phyloP scores from a whole-genome alignment of 2,797 vertebrate species.

The Podarcis siculus region DNA sequence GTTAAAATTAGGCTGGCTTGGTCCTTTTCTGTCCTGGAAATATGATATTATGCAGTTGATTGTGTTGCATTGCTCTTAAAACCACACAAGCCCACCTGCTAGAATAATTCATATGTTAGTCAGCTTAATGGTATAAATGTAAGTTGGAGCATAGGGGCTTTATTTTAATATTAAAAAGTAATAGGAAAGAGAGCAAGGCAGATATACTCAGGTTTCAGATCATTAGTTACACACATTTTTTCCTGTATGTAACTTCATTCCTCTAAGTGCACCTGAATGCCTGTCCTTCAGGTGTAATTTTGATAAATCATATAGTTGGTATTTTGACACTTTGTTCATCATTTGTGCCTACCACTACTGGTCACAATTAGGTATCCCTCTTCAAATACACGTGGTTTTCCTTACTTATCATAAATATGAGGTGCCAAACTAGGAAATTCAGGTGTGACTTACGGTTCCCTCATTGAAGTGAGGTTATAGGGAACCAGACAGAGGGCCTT shows the following conservation, averaged over 20 bases:
- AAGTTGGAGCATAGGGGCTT: constrained; percentile 50
- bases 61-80: constrained; percentile 82
- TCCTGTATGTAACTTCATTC: neutral
- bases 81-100: constrained; percentile 80
- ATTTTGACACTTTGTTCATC: neutral
- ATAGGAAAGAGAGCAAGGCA: constrained; percentile 46
- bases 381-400: neutral
- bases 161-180: constrained; percentile 64
- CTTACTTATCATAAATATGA: no score
- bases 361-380: neutral
- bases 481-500: no score
- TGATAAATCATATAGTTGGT: neutral
- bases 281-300: constrained; percentile 33
- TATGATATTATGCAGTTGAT: constrained; percentile 77
- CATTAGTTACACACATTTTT: constrained; percentile 7
- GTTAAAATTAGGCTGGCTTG: constrained; percentile 74
- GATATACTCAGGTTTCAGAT: constrained; percentile 19
- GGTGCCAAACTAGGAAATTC: neutral
- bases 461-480: no score
- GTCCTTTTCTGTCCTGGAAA: constrained; percentile 78
- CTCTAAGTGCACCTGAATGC: neutral
- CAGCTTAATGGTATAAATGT: constrained; percentile 69
- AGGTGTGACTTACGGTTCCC: neutral
- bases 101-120: constrained; percentile 76
- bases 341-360: neutral